phyloP scores from a whole-genome alignment of 2,113 vertebrate species.

The Cercocebus atys region DNA sequence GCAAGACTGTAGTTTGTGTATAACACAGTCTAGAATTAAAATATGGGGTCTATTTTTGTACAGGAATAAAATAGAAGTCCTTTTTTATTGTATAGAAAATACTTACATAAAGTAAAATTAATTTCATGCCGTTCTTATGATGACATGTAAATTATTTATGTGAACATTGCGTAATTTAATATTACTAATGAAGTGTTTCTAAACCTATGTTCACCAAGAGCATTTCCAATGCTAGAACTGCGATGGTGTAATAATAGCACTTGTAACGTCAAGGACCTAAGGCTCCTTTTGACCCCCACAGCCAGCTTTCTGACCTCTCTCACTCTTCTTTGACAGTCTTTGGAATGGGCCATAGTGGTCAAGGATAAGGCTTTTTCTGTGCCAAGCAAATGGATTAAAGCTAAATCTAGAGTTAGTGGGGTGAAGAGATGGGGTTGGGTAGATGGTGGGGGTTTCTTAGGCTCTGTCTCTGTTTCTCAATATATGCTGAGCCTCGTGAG shows the following conservation, averaged over 20 bases:
- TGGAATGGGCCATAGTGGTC: accelerated
- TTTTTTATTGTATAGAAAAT: neutral
- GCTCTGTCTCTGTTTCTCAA: neutral
- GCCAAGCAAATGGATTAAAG: neutral
- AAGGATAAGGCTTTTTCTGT: neutral
- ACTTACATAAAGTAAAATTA: neutral
- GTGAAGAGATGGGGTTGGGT: accelerated
- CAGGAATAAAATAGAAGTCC: neutral
- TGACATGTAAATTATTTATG: neutral
- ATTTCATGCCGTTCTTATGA: neutral
- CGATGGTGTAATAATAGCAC: neutral
- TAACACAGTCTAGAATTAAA: neutral
- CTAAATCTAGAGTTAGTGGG: accelerated
- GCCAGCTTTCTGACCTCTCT: too few species aligned
- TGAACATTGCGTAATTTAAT: neutral
- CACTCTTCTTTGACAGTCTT: neutral
- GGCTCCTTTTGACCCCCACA: neutral
- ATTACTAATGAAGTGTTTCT: neutral
- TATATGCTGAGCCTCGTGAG: neutral
- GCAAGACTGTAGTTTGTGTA: neutral
- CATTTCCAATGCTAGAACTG: neutral
- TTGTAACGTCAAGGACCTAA: neutral
- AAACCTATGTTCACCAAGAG: neutral
- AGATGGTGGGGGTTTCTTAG: neutral
- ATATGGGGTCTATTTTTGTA: neutral